Conservation (phyloP, 2,888 invertebrate species). For the Apodemia hepburni region DNA sequence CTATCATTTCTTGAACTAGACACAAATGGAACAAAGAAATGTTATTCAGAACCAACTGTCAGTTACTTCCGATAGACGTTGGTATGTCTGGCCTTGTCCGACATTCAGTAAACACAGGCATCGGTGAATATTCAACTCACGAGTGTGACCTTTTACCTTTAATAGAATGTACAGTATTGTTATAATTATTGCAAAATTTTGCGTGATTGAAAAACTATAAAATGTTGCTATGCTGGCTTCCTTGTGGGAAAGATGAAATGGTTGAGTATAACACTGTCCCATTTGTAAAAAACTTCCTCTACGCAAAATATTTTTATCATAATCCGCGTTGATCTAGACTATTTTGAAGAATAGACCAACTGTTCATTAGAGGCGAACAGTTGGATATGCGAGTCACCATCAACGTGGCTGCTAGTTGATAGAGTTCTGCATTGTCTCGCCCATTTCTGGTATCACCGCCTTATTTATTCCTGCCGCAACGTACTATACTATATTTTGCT, state of each 20-base stretch:
- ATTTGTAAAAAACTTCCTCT: not conserved
- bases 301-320: not conserved
- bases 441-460: no score
- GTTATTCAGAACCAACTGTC: slow-evolving; percentile 36
- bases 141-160: slow-evolving; percentile 55
- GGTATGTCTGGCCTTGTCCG: slow-evolving; percentile 49
- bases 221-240: not conserved
- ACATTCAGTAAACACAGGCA: slow-evolving; percentile 39
- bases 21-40: slow-evolving; percentile 12
- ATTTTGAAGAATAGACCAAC: no score
- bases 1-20: not conserved
- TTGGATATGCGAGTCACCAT: no score
- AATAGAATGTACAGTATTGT: slow-evolving; percentile 8
- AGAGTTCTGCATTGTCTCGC: no score
- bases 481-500: no score
- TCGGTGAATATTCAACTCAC: slow-evolving; percentile 33
- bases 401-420: no score
- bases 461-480: no score
- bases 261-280: not conserved
- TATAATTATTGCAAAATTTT: not conserved
- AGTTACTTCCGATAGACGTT: slow-evolving; percentile 46
- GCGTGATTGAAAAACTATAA: not conserved
- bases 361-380: no score
- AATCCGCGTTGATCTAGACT: no score
- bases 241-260: not conserved